Evolutionary conservation across 2,113 vertebrate genomes (phyloP), one percentile per base, ranked within the genome.

Genomic region (Hipposideros armiger): DNA sequence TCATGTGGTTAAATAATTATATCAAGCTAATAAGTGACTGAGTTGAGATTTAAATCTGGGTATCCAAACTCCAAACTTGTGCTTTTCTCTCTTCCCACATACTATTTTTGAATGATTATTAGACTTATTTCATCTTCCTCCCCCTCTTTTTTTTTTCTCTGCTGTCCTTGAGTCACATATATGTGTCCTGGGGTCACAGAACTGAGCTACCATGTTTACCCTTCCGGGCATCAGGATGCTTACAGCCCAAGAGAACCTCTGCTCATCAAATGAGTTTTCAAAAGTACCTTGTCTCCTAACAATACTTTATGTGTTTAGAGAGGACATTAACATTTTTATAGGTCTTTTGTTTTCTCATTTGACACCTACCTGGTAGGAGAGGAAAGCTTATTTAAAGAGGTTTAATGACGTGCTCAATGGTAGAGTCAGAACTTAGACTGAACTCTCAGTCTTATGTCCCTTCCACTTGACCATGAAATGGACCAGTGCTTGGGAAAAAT

Each of bases 1-100:
- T 7, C 58, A 1, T 50, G 42, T 72, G 28, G 36, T 52, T 69
- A 90, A 89, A 85, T 32, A 24, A 67, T 19, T 47, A 80, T 16
- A 84, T 45, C n/a, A 40, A 83, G 30, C 28, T 81, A 69, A 28
- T 19, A 72, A 81, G 36, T 15, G n/a, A 91, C 0, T 42, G 60
- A 73, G 73, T 40, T 56, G 85, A 90, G 78, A 82, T 84, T 74
- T 88, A 82, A 78, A 89, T 58, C 47, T 85, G n/a, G 76, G 17
- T 62, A 54, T 50, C n/a, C 50, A 86, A 50, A 45, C 15, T 70
- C 62, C n/a, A 20, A 30, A 76, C 83, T 6, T 45, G 22, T 66
- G 30, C 45, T 78, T 67, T 72, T 67, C 19, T 50, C 36, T 58
- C 4, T 11, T 62, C 15, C 64, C 1, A 10, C 3, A 30, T 16